Evolutionary conservation across 2,113 vertebrate species (phyloP), one percentile per base, ranked within the genome.

Genomic region (Passer domesticus): DNA sequence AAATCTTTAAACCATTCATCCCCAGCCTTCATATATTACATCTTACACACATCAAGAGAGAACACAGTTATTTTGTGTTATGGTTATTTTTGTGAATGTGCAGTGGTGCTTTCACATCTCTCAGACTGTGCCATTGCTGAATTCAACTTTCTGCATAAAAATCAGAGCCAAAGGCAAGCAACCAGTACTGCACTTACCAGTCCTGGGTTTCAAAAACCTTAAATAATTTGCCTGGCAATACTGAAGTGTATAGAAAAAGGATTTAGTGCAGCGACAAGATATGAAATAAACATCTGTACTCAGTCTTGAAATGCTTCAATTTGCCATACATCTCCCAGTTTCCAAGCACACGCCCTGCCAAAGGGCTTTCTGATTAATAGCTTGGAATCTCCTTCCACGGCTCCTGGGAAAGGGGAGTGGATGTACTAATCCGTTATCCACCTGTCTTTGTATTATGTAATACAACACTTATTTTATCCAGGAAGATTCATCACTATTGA

Each of bases 341-440:
- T 72, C 56, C 41, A 53, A 83, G 37, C 72, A 21, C 19, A 70
- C 5, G 13, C 39, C 67, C 41, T 95, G 94, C 35, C 86, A 94
- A 76, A 95, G 73, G 6, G 17, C 15, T 87, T 81, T 46, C 18
- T 89, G 90, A 95, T 85, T 94, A 82, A 97, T 96, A 85, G 68
- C 81, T 30, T 91, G 64, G 49, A 85, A 87, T 85, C 37, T 24
- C 80, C 58, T 89, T 91, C 67, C 6, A 1, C 37, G 50, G 88
- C 77, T 95, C 70, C 59, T 92, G 93, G 90, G 79, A 33, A 62
- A 86, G 60, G 35, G 55, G 44, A 84, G 87, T 79, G 76, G 76
- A 76, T 72, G 60, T 56, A 84, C 74, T 72, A 92, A 96, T 96
- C 83, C 93, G 83, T 96, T 96, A 89, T 88, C 82, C 89, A 58